Percentiles rank a stretch among this genome's conserved stretches.
phyloP scores from a whole-genome alignment of 2,113 vertebrate genomes.

The Bubo scandiacus region DNA sequence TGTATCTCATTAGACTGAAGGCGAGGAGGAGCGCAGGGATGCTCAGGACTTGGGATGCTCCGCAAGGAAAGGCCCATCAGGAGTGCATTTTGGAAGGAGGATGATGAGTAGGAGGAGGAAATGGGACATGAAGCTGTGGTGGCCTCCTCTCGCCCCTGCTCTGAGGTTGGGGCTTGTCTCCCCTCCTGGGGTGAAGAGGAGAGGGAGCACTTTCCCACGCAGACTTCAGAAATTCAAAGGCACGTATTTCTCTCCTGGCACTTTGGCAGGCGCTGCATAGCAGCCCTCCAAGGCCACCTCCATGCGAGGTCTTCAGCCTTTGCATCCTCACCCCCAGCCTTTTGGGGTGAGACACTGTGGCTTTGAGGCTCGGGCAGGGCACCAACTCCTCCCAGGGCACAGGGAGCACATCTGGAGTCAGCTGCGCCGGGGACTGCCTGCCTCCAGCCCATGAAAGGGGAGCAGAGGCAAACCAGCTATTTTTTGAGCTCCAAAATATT shows the following conservation, averaged over 20 bases:
- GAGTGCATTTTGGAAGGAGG: not conserved
- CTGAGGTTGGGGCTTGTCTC: not conserved
- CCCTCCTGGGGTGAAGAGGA: not conserved
- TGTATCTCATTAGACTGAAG: not conserved
- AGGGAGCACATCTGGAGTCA: not conserved
- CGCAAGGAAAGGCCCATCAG: not conserved
- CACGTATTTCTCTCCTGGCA: not conserved
- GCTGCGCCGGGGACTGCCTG: rapidly evolving
- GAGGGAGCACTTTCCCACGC: rapidly evolving
- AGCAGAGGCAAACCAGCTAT: not conserved
- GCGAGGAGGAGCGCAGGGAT: rapidly evolving
- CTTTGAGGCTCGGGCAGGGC: not conserved
- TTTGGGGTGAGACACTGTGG: not conserved
- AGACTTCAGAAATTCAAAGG: not conserved
- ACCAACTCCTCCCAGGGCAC: not conserved
- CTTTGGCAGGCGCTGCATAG: rapidly evolving
- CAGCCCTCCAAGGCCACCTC: not conserved
- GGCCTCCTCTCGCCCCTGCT: rapidly evolving
- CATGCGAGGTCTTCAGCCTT: not conserved
- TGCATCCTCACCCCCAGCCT: not conserved
- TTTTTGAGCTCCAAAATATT: not conserved
- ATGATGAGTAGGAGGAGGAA: not conserved
- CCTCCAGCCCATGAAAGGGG: not conserved
- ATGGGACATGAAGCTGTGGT: rapidly evolving
- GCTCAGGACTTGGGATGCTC: not conserved